A percentile compares a stretch with the other conserved stretches of the same genome.
Evolutionary conservation across 2,797 vertebrate species (phyloP).

Genomic region (Nasua narica): DNA sequence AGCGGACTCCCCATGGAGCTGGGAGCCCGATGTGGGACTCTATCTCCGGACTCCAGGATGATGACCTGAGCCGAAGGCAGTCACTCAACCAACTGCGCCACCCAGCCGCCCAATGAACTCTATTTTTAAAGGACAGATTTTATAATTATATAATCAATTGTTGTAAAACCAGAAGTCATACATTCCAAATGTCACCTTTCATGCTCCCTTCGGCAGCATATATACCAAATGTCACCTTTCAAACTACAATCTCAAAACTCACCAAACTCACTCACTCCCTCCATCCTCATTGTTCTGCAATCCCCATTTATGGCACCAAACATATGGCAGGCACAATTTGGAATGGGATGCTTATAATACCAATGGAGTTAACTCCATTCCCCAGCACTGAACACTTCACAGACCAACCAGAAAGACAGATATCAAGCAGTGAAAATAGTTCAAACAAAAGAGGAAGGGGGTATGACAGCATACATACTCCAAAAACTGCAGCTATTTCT

Average conservation of each 20-base stretch:
- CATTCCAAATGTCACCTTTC: neutral
- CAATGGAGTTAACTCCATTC: neutral
- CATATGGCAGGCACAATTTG: neutral
- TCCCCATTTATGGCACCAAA: neutral
- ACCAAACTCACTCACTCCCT: neutral
- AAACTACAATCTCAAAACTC: slow-evolving; percentile 20
- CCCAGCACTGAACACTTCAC: neutral
- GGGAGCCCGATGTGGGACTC: too few species aligned
- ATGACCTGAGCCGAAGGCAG: too few species aligned
- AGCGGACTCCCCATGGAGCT: too few species aligned
- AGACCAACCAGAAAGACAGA: neutral
- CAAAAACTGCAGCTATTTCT: slow-evolving; percentile 40
- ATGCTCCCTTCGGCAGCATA: neutral
- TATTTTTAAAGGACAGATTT: slow-evolving; percentile 26
- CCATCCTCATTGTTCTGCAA: neutral
- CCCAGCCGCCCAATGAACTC: slow-evolving; percentile 16
- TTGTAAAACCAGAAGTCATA: neutral
- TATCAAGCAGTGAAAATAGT: neutral
- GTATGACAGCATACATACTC: neutral
- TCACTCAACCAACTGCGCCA: too few species aligned
- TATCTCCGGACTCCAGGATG: too few species aligned
- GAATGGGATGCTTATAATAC: neutral
- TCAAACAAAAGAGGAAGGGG: neutral
- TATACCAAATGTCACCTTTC: neutral
- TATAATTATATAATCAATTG: neutral